Percentiles rank a stretch among this genome's conserved stretches.
Conservation (phyloP, 2,797 vertebrate species). For the Amblyopsis hoosieri region DNA sequence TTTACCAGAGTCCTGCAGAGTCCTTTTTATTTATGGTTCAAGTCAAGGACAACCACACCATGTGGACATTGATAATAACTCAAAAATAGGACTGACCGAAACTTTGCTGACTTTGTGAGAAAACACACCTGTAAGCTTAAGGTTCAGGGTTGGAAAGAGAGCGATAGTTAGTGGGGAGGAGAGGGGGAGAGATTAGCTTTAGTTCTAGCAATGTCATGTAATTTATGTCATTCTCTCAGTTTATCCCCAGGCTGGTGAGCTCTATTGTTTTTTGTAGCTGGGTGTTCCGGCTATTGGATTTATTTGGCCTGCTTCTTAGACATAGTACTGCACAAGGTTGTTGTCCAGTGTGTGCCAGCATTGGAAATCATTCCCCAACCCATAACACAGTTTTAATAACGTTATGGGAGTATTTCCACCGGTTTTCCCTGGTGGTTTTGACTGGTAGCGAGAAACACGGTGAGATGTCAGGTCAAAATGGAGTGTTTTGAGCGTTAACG, state of each 20-base stretch:
- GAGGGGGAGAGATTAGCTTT: background rate
- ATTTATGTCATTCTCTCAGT: background rate
- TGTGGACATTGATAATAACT: background rate
- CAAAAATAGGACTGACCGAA: background rate
- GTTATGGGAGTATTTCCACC: constrained; percentile 8
- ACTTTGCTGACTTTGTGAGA: constrained; percentile 22
- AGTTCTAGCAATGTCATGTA: background rate
- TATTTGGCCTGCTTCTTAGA: too few species aligned
- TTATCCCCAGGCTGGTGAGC: background rate
- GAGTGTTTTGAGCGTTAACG: constrained; percentile 11
- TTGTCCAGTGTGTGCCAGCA: constrained; percentile 12
- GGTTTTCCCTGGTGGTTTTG: constrained; percentile 23
- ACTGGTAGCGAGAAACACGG: constrained; percentile 31
- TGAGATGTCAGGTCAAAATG: constrained; percentile 30
- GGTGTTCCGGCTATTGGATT: too few species aligned
- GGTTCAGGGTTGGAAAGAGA: background rate
- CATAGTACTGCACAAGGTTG: background rate
- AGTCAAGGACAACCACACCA: constrained; percentile 21
- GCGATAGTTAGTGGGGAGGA: background rate
- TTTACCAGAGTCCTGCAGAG: background rate
- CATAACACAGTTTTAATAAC: constrained; percentile 35
- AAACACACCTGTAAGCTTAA: constrained; percentile 34
- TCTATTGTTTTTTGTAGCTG: too few species aligned
- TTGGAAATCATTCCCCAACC: constrained; percentile 16
- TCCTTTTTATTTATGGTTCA: constrained; percentile 14